Evolutionary conservation across 2,888 invertebrate species (phyloP).

Genomic region (Pristionchus mayeri): DNA sequence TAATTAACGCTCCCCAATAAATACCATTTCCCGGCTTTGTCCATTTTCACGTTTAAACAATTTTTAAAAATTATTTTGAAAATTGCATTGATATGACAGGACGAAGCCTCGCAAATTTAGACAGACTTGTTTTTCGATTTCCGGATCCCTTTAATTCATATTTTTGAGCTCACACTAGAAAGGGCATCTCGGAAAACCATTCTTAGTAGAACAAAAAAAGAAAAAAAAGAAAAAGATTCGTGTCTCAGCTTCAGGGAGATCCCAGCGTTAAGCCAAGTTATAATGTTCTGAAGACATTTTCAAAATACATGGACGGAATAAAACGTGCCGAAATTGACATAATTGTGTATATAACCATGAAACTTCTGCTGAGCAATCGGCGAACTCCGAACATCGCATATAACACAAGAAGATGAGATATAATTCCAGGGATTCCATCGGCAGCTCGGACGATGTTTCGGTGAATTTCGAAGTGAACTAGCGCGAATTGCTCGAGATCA

Average conservation of each 20-base stretch:
- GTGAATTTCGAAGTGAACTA: too few relatives aligned
- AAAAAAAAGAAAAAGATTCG: background rate
- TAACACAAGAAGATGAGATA: background rate
- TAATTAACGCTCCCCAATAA: too few relatives aligned
- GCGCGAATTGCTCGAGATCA: too few relatives aligned
- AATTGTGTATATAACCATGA: background rate
- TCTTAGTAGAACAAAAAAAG: conserved; percentile 2
- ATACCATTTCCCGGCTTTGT: too few relatives aligned
- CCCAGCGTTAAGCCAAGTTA: background rate
- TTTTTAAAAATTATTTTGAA: too few relatives aligned
- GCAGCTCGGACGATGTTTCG: too few relatives aligned
- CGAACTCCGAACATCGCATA: background rate
- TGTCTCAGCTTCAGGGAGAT: background rate
- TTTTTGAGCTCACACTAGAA: background rate
- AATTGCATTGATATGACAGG: too few relatives aligned
- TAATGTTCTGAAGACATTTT: background rate
- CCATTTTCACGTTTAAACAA: too few relatives aligned
- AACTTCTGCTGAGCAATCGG: background rate
- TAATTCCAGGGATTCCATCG: background rate
- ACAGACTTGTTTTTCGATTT: too few relatives aligned
- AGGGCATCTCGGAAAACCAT: background rate
- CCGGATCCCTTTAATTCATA: too few relatives aligned
- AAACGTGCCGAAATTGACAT: background rate
- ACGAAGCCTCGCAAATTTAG: too few relatives aligned
- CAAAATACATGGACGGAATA: background rate